Evolutionary conservation across 2,797 vertebrate species (phyloP), one percentile per base, ranked within the genome.

Genomic region (Pygocentrus nattereri): DNA sequence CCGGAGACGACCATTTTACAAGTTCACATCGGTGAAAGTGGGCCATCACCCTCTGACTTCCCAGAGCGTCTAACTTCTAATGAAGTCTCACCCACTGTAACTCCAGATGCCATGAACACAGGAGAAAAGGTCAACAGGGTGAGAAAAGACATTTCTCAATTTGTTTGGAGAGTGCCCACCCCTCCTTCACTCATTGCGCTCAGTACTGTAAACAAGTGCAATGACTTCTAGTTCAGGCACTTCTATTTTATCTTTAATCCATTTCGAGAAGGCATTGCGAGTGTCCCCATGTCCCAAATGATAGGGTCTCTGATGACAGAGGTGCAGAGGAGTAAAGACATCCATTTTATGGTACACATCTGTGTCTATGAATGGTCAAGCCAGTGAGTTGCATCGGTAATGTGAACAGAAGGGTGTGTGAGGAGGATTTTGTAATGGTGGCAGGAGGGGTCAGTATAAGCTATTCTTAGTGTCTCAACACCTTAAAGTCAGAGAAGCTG

Each of bases 391-490:
- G n/a, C 38, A 12, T 47, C 58, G 15, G 34, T 52, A 25, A 75
- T 67, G 30, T 58, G 49, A 18, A 25, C 56, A 50, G 58, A 75
- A 65, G 64, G 54, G 23, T 49, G 38, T n/a, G 61, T 31, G 21
- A 68, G 21, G 10, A 68, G 38, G 16, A 38, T 30, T 68, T 77
- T 38, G 62, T 49, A 65, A 56, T 23, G 18, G 23, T 50, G 25
- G 68, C 58, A 74, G 64, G 76, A 77, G 25, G 41, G 41, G 64
- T 83, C 75, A 81, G 71, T 73, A 61, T 58, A 54, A 21, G 15
- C 54, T 25, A 74, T 80, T 80, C 72, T 74, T 86, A 86, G 82
- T 86, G 85, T 86, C 80, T 71, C 75, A 34, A 56, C 59, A 81
- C 79, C 62, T 50, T 67, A 56, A 83, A 47, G 50, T 62, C 50